Conservation (phyloP, 2,888 invertebrate genomes). For the Acanthopleura granulata region DNA sequence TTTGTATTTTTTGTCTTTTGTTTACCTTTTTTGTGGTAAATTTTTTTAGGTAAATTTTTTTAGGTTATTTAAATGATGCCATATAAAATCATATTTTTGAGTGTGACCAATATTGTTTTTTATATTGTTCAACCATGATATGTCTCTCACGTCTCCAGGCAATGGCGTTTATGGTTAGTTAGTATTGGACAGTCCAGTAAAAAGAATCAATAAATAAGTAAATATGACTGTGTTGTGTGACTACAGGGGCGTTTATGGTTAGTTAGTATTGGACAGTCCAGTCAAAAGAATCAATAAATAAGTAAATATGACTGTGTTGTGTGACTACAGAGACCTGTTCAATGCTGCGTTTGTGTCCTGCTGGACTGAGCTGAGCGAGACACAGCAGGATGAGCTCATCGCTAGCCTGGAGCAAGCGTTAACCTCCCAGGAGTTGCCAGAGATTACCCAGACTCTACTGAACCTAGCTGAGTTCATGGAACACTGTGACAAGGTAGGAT, state of each 20-base stretch:
- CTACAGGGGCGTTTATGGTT: constrained; percentile 80
- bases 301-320: constrained; percentile 73
- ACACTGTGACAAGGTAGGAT: constrained; percentile 83
- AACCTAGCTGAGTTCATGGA: constrained; percentile 99
- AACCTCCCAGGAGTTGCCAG: constrained; percentile 90
- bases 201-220: too few species aligned
- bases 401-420: constrained; percentile 90
- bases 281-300: constrained; percentile 99
- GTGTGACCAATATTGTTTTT: not conserved
- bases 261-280: constrained; percentile 74
- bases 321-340: constrained; percentile 83
- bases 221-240: constrained; percentile 67
- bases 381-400: constrained; percentile 87
- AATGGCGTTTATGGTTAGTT: too few species aligned
- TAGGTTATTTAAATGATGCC: too few species aligned
- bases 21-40: too few species aligned
- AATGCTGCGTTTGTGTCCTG: constrained; percentile 99
- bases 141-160: not conserved
- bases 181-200: constrained; percentile 81
- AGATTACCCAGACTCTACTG: constrained; percentile 94
- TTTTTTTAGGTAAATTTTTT: too few species aligned
- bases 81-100: not conserved
- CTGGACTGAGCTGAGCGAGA: constrained; percentile 93
- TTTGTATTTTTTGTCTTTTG: too few species aligned
- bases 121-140: not conserved